Evolutionary conservation across 1,140 invertebrate species (phyloP).

Genomic region (Heliconius hermathena): DNA sequence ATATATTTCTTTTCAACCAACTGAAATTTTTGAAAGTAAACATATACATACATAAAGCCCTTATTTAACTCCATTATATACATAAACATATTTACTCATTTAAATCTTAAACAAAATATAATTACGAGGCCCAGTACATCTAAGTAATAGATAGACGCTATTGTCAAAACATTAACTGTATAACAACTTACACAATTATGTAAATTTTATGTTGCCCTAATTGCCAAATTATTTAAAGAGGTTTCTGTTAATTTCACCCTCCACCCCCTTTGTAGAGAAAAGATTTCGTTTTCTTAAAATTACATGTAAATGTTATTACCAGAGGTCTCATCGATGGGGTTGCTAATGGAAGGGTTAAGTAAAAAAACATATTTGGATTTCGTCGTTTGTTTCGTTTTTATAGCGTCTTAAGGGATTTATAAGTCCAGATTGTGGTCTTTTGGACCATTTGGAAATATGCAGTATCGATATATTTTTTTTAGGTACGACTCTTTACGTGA

Average conservation of each 20-base stretch:
- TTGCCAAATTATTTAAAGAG: slow-evolving; percentile 80
- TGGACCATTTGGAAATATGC: no score
- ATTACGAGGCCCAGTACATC: slow-evolving; percentile 22
- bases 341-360: slow-evolving; percentile 56
- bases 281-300: slow-evolving; percentile 70
- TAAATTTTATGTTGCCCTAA: slow-evolving; percentile 80
- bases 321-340: slow-evolving; percentile 67
- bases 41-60: no score
- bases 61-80: neutral
- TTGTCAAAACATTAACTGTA: slow-evolving; percentile 76
- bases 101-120: slow-evolving; percentile 26
- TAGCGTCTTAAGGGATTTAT: neutral
- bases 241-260: slow-evolving; percentile 68
- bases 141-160: slow-evolving; percentile 59
- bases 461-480: no score
- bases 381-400: neutral
- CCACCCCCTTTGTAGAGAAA: slow-evolving; percentile 53
- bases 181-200: slow-evolving; percentile 79
- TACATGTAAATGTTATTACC: slow-evolving; percentile 74
- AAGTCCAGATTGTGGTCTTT: neutral
- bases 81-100: neutral
- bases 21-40: no score
- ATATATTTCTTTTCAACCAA: no score
- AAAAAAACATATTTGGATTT: slow-evolving; percentile 34
- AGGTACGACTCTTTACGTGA: no score